Base-by-base conservation (phyloP, 2,797 vertebrate species). In the Pogonophryne albipinna region DNA sequence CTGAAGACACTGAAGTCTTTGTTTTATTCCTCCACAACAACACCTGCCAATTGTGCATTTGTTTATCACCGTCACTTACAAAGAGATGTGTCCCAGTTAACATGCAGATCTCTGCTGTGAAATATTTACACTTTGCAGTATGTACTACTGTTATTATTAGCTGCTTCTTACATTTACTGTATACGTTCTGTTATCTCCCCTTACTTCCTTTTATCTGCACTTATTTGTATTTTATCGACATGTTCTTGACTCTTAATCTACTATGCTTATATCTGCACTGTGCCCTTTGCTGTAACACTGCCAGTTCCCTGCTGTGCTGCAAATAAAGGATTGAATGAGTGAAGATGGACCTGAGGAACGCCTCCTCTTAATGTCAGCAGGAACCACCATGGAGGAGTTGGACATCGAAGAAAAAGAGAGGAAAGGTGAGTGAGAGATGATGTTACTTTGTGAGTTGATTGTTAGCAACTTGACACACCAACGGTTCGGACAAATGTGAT, bases 311-410 rank as follows among this genome's bases (percentile, higher is more conserved):
- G 27, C 27, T 27, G 27, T 27, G 27, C 4, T 5, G 27, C 27
- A 27, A 1, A 27, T 27, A 27, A 5, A 5, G 27, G 27, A 27
- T 27, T 5, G 27, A 27, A 27, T 27, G 27, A 51, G 58, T 4
- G 50, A 66, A n/a, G 4, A 87, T 91, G 87, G 53, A 76, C 55
- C 55, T 1, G 58, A 77, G 57, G 14, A 42, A 5, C 34, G 1
- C 0, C 38, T 15, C 19, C 3, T 46, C 66, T 44, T 85, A 38
- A 68, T 9, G 34, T 19, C 71, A 65, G 57, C 61, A 12, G 62
- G 71, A 17, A n/a, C 62, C 53, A 42, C 41, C 67, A 89, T 91
- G 86, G 86, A 89, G 0, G 72, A 82, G 58, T 2, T 73, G 23
- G 80, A 72, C 61, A 3, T 17, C 0, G 10, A 53, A 27, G 73